A percentile compares a stretch with the other conserved stretches of the same genome.
These are phyloP conservation scores for Sinotaia quadrata DNA, from an alignment of 2,888 invertebrate species.

Conservation along the genomic window DNA sequence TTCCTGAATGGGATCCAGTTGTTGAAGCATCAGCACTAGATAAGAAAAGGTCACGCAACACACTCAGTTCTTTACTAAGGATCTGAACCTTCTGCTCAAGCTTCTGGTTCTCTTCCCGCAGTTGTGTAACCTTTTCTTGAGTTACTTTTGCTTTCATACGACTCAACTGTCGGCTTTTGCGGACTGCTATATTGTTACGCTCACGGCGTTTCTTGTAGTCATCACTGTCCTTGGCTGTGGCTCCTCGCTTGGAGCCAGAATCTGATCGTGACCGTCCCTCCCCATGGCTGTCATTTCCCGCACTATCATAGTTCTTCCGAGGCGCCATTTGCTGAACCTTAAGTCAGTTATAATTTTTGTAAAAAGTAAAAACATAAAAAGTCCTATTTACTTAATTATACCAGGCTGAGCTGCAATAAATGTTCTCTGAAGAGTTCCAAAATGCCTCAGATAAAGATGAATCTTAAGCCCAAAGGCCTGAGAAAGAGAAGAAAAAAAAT, in stretches of 20 bases:
- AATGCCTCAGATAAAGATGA: too few species aligned
- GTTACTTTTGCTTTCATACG: conserved; percentile 94
- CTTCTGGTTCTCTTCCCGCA: conserved; percentile 92
- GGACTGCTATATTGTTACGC: conserved; percentile 95
- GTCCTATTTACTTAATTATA: too few species aligned
- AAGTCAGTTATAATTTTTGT: too few species aligned
- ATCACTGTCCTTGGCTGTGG: conserved; percentile 74
- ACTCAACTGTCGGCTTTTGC: conserved; percentile 96
- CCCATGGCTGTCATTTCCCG: conserved; percentile 13
- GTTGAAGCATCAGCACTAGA: conserved; percentile 59
- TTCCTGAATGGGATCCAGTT: conserved; percentile 1
- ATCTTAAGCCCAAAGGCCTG: too few species aligned
- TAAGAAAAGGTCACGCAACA: conserved; percentile 80
- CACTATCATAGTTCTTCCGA: conserved; percentile 10
- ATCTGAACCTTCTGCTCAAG: conserved; percentile 89
- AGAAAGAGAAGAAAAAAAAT: too few species aligned
- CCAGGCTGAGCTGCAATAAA: too few species aligned
- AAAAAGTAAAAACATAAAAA: too few species aligned
- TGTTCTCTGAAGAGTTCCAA: too few species aligned
- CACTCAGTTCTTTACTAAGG: conserved; percentile 85
- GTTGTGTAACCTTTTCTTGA: conserved; percentile 91
- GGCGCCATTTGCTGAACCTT: conserved; percentile 26
- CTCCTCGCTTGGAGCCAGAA: conserved; percentile 8
- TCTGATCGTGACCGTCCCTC: conserved; percentile 14
- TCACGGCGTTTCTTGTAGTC: conserved; percentile 93